Base-by-base conservation (phyloP, 1,140 invertebrate species). In the Amphibalanus amphitrite region DNA sequence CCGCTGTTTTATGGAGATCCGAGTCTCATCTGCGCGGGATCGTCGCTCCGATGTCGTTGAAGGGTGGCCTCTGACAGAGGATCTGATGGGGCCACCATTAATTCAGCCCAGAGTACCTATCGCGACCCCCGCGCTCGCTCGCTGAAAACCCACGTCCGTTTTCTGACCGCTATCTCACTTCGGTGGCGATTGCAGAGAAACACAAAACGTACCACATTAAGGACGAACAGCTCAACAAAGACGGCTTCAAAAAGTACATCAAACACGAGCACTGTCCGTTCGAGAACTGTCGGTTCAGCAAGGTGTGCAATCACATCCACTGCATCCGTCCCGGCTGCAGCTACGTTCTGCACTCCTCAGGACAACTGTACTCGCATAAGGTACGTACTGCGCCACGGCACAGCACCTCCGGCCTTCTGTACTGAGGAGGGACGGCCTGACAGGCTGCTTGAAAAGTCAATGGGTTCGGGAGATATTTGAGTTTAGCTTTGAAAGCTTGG, bases 221-320 rank as follows among this genome's bases (percentile, higher is more conserved):
- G 81, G 95, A 98, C 80, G 94, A 97, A 78, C 92, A 97, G 76
- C 82, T 98, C 40, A 90, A 90, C 20, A 88, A 92, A 74, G 96
- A 98, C 79, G 95, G 95, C 4, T 98, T 98, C 83, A 97, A 97
- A 79, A 98, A 98, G 80, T 98, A 97, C 79, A 94, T 98, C 87
- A 98, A 98, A 79, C 95, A 94, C 75, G 95, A 98, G 79, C 84
- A 86, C 0, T 98, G 96, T 78, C 88, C 89, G 0, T 98, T 92
- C 80, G 86, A 91, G 33, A 89, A 88, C 72, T 98, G 96, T 80
- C 85, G 90, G 67, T 97, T 96, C 81, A 96, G 93, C 3, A 86
- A 90, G 64, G 90, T 95, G 33, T 95, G 92, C 84, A 98, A 98
- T 82, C 96, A 98, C 82, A 98, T 98, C 71, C 96, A 98, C 81